Base-by-base conservation (phyloP, 1,140 invertebrate genomes). In the Colletes latitarsis region DNA sequence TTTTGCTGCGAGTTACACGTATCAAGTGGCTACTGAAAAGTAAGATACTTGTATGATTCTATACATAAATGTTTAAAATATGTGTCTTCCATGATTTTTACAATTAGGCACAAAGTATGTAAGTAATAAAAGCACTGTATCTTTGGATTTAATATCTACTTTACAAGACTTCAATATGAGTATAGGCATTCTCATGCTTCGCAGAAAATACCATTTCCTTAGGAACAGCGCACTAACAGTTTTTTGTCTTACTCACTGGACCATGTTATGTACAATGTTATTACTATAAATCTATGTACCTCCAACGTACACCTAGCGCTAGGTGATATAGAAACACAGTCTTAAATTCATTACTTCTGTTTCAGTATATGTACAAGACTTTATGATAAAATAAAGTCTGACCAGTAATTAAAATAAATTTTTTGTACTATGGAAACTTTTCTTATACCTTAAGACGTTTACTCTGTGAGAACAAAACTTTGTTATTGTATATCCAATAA, bases 251-350 rank as follows among this genome's bases (percentile, higher is more conserved):
- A 80, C 52, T 70, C 70, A 80, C 71, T 83, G 71, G 82, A 83
- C 66, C 77, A 58, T 60, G 21, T 72, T 84, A 84, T 84, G 49
- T 82, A 84, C 82, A 83, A 82, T 74, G 14, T 78, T 58, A 82
- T 82, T 46, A 57, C 70, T 83, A 73, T 84, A 84, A 75, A 82
- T 82, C 74, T 84, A 84, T 84, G 71, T 82, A 78, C 39, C 55
- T 82, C 43, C 53, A 82, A 84, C 75, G 76, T 82, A 82, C 82
- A 84, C 66, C 80, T 82, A 82, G 41, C 14, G 19, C 64, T 78
- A 77, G 70, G 74, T 78, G 80, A 82, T 84, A 84, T 82, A 84
- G 73, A 83, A 77, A 84, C 81, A 82, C 74, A 82, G 74, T 82
- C 74, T 84, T 82, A 73, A 84, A 84, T 46, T 82, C 80, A 84